Evolutionary conservation across 2,888 invertebrate genomes (phyloP).

Genomic region (Erebia aethiops): DNA sequence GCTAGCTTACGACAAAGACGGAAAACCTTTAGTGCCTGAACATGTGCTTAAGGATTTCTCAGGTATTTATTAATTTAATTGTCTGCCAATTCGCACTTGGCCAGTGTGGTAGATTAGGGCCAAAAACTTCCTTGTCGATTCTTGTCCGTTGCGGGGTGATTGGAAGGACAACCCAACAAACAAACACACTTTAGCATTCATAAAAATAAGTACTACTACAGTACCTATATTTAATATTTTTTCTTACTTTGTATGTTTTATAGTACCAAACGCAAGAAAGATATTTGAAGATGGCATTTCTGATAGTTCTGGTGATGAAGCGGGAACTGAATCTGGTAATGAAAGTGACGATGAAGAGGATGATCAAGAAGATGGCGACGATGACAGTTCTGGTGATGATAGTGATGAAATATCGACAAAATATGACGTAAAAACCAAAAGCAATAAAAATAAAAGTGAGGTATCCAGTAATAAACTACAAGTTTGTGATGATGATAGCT

Average conservation of each 20-base stretch:
- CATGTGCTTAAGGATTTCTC: slow-evolving; percentile 67
- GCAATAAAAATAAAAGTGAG: neutral
- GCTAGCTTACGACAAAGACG: slow-evolving; percentile 78
- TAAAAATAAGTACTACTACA: no score
- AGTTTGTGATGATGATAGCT: neutral
- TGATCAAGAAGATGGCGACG: slow-evolving; percentile 21
- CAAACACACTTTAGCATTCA: no score
- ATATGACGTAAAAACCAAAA: neutral
- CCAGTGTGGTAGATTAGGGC: no score
- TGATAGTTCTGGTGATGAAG: slow-evolving; percentile 65
- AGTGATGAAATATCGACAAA: slow-evolving; percentile 41
- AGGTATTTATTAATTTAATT: slow-evolving; percentile 48
- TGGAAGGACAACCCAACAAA: no score
- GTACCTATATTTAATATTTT: neutral
- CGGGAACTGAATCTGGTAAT: slow-evolving; percentile 52
- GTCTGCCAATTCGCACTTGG: no score
- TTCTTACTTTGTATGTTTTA: slow-evolving; percentile 35
- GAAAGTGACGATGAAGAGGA: slow-evolving; percentile 46
- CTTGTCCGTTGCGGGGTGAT: no score
- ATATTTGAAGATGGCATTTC: slow-evolving; percentile 72
- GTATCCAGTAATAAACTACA: neutral
- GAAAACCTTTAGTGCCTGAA: slow-evolving; percentile 72
- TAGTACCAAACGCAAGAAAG: slow-evolving; percentile 70
- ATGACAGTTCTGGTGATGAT: slow-evolving; percentile 52
- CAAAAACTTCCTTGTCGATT: no score